A percentile compares a stretch with the other conserved stretches of the same genome.
Conservation (phyloP, 2,113 vertebrate species). For the Emydura subglobosa region DNA sequence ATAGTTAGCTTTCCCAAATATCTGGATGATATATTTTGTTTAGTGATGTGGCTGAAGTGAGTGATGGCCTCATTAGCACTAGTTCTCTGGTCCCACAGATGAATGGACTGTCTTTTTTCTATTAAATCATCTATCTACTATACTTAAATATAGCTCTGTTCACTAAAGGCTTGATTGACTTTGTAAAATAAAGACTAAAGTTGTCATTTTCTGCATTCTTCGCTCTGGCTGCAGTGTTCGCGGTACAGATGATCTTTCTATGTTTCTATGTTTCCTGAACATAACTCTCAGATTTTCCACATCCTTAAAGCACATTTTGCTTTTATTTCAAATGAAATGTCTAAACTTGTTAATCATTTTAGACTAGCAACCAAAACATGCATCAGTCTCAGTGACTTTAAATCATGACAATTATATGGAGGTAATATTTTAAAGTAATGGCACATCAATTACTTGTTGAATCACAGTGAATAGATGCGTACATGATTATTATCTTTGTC, state of each 20-base stretch:
- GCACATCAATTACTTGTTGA: neutral
- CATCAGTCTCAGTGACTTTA: neutral
- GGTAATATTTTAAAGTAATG: neutral
- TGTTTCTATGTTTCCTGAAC: neutral
- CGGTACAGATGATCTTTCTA: neutral
- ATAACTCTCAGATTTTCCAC: neutral
- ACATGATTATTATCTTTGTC: neutral
- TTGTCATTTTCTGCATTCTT: neutral
- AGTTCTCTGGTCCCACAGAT: neutral
- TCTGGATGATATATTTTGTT: neutral
- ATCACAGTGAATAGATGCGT: neutral
- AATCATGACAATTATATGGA: neutral
- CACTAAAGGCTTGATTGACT: neutral
- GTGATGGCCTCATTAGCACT: neutral
- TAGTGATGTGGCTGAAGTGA: constrained; percentile 8
- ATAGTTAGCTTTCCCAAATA: neutral
- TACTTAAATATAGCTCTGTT: neutral
- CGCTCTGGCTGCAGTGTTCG: neutral
- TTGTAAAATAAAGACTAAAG: neutral
- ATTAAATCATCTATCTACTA: neutral
- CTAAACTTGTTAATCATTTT: neutral
- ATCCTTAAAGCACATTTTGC: neutral
- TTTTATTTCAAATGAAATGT: neutral
- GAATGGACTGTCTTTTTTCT: neutral
- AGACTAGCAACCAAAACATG: neutral